These are phyloP conservation scores for Megaptera novaeangliae DNA, from an alignment of 2,113 vertebrate genomes.

Conservation along the genomic window DNA sequence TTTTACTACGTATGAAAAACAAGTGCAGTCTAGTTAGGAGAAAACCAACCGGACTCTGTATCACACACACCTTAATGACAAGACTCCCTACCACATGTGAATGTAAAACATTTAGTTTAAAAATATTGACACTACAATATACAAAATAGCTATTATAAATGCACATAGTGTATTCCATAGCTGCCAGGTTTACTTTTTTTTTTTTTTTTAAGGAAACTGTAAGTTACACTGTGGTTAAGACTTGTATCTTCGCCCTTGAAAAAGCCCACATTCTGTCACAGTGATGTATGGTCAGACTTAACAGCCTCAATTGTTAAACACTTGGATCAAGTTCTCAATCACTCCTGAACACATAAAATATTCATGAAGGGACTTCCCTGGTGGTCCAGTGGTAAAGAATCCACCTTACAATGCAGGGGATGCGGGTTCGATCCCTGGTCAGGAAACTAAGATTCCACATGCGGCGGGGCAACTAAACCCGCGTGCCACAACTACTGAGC, in stretches of 20 bases:
- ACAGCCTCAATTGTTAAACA: constrained; percentile 87
- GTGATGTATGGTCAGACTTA: constrained; percentile 88
- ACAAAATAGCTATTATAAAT: constrained; percentile 92
- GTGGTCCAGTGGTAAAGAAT: too few relatives aligned
- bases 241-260: constrained; percentile 81
- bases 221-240: constrained; percentile 88
- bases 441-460: too few relatives aligned
- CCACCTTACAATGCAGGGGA: too few relatives aligned
- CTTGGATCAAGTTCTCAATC: constrained; percentile 83
- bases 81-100: constrained; percentile 80
- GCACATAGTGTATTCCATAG: constrained; percentile 91
- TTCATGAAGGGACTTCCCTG: too few relatives aligned
- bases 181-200: constrained; percentile 86
- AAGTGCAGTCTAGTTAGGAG: constrained; percentile 54
- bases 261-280: constrained; percentile 87
- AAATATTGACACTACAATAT: constrained; percentile 90
- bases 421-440: too few relatives aligned
- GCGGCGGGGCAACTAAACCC: too few relatives aligned
- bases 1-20: constrained; percentile 41
- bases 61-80: constrained; percentile 80
- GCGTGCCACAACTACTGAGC: too few relatives aligned
- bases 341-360: too few relatives aligned
- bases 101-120: constrained; percentile 92
- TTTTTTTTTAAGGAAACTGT: constrained; percentile 81
- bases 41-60: constrained; percentile 60